Base-by-base conservation (phyloP, 1,140 invertebrate species). In the Asobara japonica region DNA sequence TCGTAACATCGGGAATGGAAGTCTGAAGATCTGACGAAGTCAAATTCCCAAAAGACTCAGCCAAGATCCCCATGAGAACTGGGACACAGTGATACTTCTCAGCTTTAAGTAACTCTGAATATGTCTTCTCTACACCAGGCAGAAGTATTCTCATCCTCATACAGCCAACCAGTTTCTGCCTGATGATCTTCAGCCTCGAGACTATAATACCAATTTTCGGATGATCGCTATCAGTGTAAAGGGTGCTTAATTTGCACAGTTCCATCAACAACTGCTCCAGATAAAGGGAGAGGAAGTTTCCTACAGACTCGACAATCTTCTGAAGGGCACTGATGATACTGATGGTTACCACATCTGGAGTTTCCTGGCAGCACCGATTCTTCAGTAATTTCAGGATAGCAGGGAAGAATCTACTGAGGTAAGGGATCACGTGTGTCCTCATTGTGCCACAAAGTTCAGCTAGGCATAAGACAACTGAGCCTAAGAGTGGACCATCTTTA, bases 261-360 rank as follows among this genome's bases (percentile, higher is more conserved):
- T 92, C 90, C 2, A 86, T 88, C 0, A 97, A 79, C 29, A 97
- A 89, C 74, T 94, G 92, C 69, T 93, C 89, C 30, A 97, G 83
- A 84, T 96, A 97, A 0, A 94, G 92, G 75, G 94, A 96, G 22
- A 97, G 83, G 79, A 97, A 96, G 3, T 93, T 86, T 0, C 94
- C 91, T 22, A 97, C 79, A 20, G 92, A 93, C 77, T 96, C 93
- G 0, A 97, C 89, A 22, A 97, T 91, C 82, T 95, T 96, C 67
- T 93, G 91, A 18, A 96, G 82, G 0, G 93, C 90, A 13, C 93
- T 94, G 0, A 96, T 88, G 8, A 93, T 89, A 78, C 91, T 91
- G 5, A 92, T 74, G 27, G 89, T 83, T 2, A 91, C 84, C 3
- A 85, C 74, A 71, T 85, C 82, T 2, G 86, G 86, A 7, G 76